Evolutionary conservation across 2,797 vertebrate genomes (phyloP), one percentile per base, ranked within the genome.

Genomic region (Tapirus indicus): DNA sequence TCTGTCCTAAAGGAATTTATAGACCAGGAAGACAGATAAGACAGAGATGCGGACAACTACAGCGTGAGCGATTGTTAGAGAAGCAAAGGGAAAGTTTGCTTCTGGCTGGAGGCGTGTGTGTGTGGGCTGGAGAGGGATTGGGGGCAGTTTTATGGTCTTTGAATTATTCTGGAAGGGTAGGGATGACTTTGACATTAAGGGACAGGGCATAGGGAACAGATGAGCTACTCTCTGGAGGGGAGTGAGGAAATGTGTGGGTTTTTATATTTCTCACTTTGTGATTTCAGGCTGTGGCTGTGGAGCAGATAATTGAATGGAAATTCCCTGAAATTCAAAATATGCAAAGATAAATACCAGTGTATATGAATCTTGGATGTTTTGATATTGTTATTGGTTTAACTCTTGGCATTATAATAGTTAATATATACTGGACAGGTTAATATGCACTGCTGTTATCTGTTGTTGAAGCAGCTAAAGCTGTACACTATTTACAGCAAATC

Each of bases 321-420:
- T 87, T 92, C 77, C 14, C 56, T 95, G 64, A 94, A 79, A 79
- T 88, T 74, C 10, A 58, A 20, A 86, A 20, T 62, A 68, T 38
- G 23, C n/a, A 78, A 54, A 77, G 23, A 13, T 52, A 60, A 80
- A 29, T 49, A 20, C 6, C 27, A 38, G 11, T 54, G 20, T 44
- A 0, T 14, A 1, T 23, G 44, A 64, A 29, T 60, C 25, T 49
- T 21, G 72, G 38, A n/a, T 71, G 74, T 80, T 80, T 58, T 21
- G 12, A 9, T 85, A 2, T 5, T 54, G 52, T 68, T 56, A 11
- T 29, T 27, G 21, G 16, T 49, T 75, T 87, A 29, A 41, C 66
- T 49, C 5, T 58, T 17, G 58, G 35, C 32, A 8, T 44, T 41
- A 10, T 38, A n/a, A 21, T 60, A 21, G 66, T 23, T 29, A 17